Conservation (phyloP, 2,888 invertebrate species). For the Tethea ocularis region DNA sequence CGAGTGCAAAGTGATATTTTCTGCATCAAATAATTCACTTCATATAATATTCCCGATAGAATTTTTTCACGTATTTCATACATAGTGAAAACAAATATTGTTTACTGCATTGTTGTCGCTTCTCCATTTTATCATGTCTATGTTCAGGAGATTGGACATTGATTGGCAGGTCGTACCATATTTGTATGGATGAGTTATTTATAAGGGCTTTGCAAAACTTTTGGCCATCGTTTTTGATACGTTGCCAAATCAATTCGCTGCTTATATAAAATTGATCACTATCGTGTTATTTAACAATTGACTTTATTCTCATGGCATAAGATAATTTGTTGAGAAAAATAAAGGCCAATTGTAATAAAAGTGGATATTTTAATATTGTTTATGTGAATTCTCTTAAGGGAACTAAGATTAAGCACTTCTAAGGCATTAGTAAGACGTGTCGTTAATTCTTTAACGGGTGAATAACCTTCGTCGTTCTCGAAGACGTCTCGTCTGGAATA, state of each 20-base stretch:
- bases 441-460: constrained; percentile 75
- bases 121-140: constrained; percentile 2
- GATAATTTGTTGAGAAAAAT: constrained; percentile 19
- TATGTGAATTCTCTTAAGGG: constrained; percentile 48
- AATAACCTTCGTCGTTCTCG: constrained; percentile 65
- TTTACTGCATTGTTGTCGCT: not conserved
- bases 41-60: not conserved
- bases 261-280: constrained; percentile 12
- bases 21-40: not conserved
- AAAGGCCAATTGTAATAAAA: constrained; percentile 26
- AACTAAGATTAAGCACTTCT: constrained; percentile 63
- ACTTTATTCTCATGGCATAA: constrained; percentile 10
- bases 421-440: constrained; percentile 62
- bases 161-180: constrained; percentile 7
- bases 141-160: not conserved
- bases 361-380: constrained; percentile 46
- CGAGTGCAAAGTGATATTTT: not conserved
- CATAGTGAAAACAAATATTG: not conserved
- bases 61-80: not conserved
- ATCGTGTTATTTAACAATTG: constrained; percentile 14
- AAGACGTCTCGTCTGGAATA: constrained; percentile 72
- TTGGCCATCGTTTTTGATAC: constrained; percentile 24
- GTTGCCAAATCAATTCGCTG: constrained; percentile 26
- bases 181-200: constrained; percentile 9
- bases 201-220: constrained; percentile 16